Percentiles rank a stretch among this genome's conserved stretches.
These are phyloP conservation scores for Lycaena phlaeas DNA, from an alignment of 2,888 invertebrate species.

Conservation along the genomic window DNA sequence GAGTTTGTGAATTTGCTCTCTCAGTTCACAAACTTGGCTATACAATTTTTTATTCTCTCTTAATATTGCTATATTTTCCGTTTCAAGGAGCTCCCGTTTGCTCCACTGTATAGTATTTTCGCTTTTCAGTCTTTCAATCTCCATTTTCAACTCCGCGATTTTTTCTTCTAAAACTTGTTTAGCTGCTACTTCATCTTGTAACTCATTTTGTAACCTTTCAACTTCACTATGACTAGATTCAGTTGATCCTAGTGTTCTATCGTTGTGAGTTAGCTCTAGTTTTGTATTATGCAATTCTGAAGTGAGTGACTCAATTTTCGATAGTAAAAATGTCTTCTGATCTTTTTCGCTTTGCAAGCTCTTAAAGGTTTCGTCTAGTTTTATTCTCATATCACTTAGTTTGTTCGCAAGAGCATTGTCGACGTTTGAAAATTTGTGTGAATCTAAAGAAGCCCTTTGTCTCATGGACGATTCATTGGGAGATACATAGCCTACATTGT, in stretches of 20 bases:
- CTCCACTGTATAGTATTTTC: constrained; percentile 97
- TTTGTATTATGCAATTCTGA: constrained; percentile 53
- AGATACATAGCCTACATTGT: constrained; percentile 41
- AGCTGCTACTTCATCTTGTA: constrained; percentile 61
- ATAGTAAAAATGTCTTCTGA: constrained; percentile 50
- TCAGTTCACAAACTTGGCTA: constrained; percentile 56
- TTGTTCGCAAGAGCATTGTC: constrained; percentile 58
- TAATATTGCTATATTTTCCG: constrained; percentile 89
- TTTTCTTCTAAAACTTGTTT: constrained; percentile 63
- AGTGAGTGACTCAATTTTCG: constrained; percentile 52
- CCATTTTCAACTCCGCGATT: constrained; percentile 54
- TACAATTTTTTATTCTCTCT: constrained; percentile 90
- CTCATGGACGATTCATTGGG: constrained; percentile 43
- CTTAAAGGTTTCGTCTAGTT: constrained; percentile 53
- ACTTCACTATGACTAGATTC: constrained; percentile 65
- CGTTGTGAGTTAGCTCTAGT: constrained; percentile 48
- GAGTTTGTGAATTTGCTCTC: constrained; percentile 61
- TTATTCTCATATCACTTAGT: constrained; percentile 46
- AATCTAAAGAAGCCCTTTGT: constrained; percentile 58
- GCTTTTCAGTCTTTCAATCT: constrained; percentile 89
- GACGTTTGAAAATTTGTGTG: constrained; percentile 59
- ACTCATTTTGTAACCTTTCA: constrained; percentile 55
- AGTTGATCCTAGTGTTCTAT: constrained; percentile 56
- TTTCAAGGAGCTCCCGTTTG: constrained; percentile 90
- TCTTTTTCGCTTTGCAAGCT: constrained; percentile 55